Base-by-base conservation (phyloP, 2,113 vertebrate genomes). In the Typhlomys cinereus region DNA sequence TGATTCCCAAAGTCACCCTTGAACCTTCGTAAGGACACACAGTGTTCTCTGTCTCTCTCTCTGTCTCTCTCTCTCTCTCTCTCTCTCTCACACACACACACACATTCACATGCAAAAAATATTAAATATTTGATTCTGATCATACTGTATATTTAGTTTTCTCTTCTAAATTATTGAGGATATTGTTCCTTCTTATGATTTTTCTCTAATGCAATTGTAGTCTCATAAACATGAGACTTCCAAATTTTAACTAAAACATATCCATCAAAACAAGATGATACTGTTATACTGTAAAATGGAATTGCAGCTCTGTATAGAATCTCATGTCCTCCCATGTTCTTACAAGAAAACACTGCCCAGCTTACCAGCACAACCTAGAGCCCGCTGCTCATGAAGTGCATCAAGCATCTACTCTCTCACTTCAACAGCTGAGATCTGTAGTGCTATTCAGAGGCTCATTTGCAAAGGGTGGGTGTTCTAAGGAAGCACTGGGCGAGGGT, bases 181-280 rank as follows among this genome's bases (percentile, higher is more conserved):
- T 62, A 67, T 57, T 18, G n/a, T 39, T 85, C 27, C 8, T 34
- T 86, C 79, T 48, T 21, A 52, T 27, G 17, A 5, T 15, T 81
- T 85, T 84, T 29, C 13, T 67, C 29, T 84, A 27, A 73, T 85
- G 25, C 46, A 54, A 44, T 83, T 5, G 2, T 34, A 86, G 59
- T 27, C n/a, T 71, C 29, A 83, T 66, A 59, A 79, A 64, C 62
- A 87, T 18, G n/a, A 75, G 6, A 39, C 52, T 17, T 41, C 39
- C 36, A 52, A 75, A 52, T 61, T 74, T 82, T 82, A 78, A 13
- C n/a, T 81, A 34, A 74, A 94, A 87, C n/a, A 91, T 39, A 29
- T 0, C 20, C 73, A 61, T 92, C 52, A 41, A n/a, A n/a, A 59
- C 31, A 21, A 29, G 34, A 54, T 21, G 6, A 75, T 46, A n/a